Base-by-base conservation (phyloP, 2,888 invertebrate species). In the Ophion costatus region DNA sequence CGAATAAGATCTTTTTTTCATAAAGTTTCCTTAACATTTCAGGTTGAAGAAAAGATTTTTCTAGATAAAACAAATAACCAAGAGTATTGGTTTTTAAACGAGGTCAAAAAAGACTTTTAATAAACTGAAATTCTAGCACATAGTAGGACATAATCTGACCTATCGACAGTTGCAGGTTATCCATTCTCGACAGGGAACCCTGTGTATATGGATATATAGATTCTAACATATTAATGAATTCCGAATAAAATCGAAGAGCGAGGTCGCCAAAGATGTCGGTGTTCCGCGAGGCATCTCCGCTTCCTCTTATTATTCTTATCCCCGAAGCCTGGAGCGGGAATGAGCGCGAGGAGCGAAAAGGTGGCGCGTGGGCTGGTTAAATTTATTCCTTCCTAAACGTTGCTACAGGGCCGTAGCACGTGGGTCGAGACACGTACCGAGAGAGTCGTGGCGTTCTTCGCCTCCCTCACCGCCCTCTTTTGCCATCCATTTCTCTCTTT, bases 331-430 rank as follows among this genome's bases (percentile, higher is more conserved):
- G 75, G 45, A 69, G 66, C 64, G 74, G 22, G 57, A 66, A 45
- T 61, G 80, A 33, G 38, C 75, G 74, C 56, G 80, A 73, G 59
- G 59, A 64, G 59, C 22, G 59, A 69, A 70, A 69, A 70, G 66
- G 61, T 69, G 79, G 80, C 79, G 88, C 88, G 89, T 88, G 88
- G 88, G 89, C 82, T 86, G 88, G 83, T 88, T 89, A 88, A 89
- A 91, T 90, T 91, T 90, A 91, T 91, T 90, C 89, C 90, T 89
- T 90, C 89, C 89, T 87, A 91, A 91, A 89, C 87, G 88, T 87
- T 86, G 88, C 86, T 85, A 78, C 84, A 84, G 86, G 75, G 83
- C 80, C 57, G 73, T 67, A 84, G 87, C 87, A 89, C 89, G 90
- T 90, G 89, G 89, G 89, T 80, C 86, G 89, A 87, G 82, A 87